Conservation (phyloP, 1,140 invertebrate genomes). For the Zaprionus davidi region DNA sequence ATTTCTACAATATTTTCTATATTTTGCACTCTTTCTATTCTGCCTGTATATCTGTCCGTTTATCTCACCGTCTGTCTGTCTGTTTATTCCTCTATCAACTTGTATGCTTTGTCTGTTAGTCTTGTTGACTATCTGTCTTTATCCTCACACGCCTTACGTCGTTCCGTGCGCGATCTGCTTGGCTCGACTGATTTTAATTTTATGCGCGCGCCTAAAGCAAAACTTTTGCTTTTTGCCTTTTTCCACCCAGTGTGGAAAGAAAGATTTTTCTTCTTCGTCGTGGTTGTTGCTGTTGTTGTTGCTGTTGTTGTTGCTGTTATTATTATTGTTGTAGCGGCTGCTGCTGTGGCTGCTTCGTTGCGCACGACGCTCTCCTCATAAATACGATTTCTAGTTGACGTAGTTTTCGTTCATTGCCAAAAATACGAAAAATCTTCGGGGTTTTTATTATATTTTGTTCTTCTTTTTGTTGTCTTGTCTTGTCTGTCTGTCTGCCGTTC, state of each 20-base stretch:
- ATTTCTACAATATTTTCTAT: neutral
- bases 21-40: neutral
- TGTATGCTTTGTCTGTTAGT: neutral
- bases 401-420: slow-evolving; percentile 82
- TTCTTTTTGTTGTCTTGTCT: slow-evolving; percentile 6
- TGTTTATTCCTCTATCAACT: neutral
- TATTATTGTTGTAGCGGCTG: neutral
- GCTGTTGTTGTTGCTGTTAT: slow-evolving; percentile 8
- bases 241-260: slow-evolving; percentile 30
- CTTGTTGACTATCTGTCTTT: neutral
- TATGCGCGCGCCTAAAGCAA: slow-evolving; percentile 75
- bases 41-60: neutral
- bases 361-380: slow-evolving; percentile 80
- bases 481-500: slow-evolving; percentile 29
- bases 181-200: slow-evolving; percentile 83
- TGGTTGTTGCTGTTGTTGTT: slow-evolving; percentile 6
- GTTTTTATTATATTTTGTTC: neutral
- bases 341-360: slow-evolving; percentile 49
- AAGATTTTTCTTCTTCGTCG: slow-evolving; percentile 41
- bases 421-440: slow-evolving; percentile 59
- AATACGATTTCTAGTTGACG: slow-evolving; percentile 70
- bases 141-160: slow-evolving; percentile 41
- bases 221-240: slow-evolving; percentile 79
- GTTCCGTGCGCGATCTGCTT: slow-evolving; percentile 71
- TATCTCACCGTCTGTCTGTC: neutral